Percentiles rank a stretch among this genome's conserved stretches.
Conservation (phyloP, 1,140 invertebrate genomes). For the Bombus affinis region DNA sequence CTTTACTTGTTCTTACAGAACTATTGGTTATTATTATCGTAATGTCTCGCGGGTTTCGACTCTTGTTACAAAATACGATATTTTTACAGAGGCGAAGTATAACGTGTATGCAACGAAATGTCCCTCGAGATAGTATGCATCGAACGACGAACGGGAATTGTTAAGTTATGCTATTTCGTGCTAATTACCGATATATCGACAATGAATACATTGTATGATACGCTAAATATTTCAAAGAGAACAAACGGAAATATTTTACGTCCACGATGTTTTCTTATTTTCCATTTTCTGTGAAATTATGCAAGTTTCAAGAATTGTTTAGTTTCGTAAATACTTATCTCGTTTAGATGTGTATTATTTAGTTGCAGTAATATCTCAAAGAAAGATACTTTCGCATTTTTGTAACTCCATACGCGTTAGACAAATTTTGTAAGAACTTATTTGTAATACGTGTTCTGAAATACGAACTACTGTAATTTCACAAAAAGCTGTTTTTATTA, state of each 20-base stretch:
- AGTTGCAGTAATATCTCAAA: background rate
- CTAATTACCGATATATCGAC: too few relatives aligned
- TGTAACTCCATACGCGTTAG: background rate
- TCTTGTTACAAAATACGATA: conserved; percentile 71
- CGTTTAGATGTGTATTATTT: background rate
- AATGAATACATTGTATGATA: too few relatives aligned
- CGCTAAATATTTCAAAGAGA: too few relatives aligned
- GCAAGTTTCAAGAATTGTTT: background rate
- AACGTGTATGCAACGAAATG: conserved; percentile 37
- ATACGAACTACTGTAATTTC: background rate
- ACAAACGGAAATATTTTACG: background rate
- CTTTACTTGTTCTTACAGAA: conserved; percentile 80
- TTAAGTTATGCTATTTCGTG: background rate
- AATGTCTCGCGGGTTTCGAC: conserved; percentile 51
- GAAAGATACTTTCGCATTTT: background rate
- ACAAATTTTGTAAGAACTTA: background rate
- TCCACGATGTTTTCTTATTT: background rate
- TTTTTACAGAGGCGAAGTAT: conserved; percentile 57
- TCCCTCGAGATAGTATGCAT: conserved; percentile 9
- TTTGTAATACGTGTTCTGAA: background rate
- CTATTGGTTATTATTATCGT: conserved; percentile 67
- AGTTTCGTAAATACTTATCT: background rate
- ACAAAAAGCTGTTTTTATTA: too few relatives aligned
- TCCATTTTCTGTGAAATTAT: background rate
- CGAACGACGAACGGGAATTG: background rate